These are phyloP conservation scores for Furnarius figulus DNA, from an alignment of 2,113 vertebrate genomes.

Conservation along the genomic window DNA sequence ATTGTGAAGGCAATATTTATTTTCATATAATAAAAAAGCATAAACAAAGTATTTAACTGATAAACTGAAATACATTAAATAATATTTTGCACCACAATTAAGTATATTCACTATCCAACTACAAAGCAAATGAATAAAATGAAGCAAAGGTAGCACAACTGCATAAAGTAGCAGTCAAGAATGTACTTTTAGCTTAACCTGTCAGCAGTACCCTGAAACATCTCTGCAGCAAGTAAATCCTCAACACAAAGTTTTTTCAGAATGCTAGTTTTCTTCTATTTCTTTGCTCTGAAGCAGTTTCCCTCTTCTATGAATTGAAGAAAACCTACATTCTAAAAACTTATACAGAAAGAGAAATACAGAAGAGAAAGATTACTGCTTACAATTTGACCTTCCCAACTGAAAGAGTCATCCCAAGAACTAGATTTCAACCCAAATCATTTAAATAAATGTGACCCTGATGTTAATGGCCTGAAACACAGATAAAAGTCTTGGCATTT, in stretches of 20 bases:
- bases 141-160: neutral
- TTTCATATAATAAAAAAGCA: neutral
- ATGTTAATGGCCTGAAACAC: neutral
- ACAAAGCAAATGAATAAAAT: neutral
- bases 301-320: neutral
- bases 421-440: neutral
- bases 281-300: neutral
- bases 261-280: neutral
- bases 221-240: neutral
- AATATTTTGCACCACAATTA: neutral
- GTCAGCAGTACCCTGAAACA: neutral
- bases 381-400: neutral
- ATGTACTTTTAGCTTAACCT: neutral
- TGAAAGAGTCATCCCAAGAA: neutral
- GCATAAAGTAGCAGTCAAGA: neutral
- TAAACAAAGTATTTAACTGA: neutral
- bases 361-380: neutral
- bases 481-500: neutral
- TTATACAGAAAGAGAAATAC: neutral
- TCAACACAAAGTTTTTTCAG: neutral
- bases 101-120: neutral
- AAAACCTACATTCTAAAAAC: neutral
- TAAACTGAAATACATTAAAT: neutral
- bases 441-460: neutral
- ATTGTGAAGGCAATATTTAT: neutral